These are phyloP conservation scores for Epistrophe eligans DNA, from an alignment of 2,888 invertebrate species.

Conservation along the genomic window DNA sequence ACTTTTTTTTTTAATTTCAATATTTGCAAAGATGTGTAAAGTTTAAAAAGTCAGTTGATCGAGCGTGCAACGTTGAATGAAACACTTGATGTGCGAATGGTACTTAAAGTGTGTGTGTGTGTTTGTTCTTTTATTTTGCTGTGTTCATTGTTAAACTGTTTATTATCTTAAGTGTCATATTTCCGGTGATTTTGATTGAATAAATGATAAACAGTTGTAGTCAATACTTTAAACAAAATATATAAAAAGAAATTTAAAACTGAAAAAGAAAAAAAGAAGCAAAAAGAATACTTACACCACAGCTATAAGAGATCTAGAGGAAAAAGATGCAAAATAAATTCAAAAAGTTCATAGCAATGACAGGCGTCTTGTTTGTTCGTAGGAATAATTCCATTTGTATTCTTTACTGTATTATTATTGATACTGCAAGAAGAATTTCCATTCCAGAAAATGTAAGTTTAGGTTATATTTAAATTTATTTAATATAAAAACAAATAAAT, in stretches of 20 bases:
- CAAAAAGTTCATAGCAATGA: neutral
- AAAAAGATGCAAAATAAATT: neutral
- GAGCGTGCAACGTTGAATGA: neutral
- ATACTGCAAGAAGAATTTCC: constrained; percentile 4
- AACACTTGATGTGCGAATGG: neutral
- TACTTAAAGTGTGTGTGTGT: too few species aligned
- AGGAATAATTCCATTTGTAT: constrained; percentile 26
- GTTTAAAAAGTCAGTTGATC: constrained; percentile 17
- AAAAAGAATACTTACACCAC: neutral
- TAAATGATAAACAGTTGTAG: constrained; percentile 3
- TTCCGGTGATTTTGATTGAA: constrained; percentile 28
- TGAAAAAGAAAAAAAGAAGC: neutral
- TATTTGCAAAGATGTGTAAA: constrained; percentile 16
- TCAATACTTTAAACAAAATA: neutral
- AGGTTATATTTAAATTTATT: neutral
- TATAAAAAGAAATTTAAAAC: neutral
- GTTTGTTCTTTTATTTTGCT: neutral
- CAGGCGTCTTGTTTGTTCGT: neutral
- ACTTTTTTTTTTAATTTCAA: neutral
- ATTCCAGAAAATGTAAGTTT: constrained; percentile 19
- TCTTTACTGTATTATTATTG: constrained; percentile 23
- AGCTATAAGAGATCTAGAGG: neutral
- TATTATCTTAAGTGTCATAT: constrained; percentile 31
- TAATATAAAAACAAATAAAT: neutral
- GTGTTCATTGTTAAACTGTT: neutral